These are phyloP conservation scores for Ianthella basta DNA, from an alignment of 37 sponge, comb jelly and placozoan genomes.

Conservation along the genomic window DNA sequence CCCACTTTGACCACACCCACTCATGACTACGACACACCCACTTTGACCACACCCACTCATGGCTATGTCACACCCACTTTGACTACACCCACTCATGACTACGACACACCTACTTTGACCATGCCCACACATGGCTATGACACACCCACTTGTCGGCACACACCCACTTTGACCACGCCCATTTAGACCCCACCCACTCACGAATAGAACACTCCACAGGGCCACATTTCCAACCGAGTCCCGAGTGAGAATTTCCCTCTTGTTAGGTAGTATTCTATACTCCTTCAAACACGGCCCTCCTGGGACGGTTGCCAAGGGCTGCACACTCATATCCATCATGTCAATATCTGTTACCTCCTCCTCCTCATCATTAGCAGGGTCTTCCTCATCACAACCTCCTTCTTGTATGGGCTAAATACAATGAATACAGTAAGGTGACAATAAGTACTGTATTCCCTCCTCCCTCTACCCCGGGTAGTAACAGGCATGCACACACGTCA, in stretches of 20 bases:
- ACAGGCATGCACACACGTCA: neutral
- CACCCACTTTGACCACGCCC: too few species aligned
- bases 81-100: too few species aligned
- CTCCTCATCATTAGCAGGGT: constrained; percentile 45
- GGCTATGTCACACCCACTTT: too few species aligned
- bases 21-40: too few species aligned
- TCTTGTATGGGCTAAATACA: neutral
- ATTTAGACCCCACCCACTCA: constrained; percentile 25
- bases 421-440: too few species aligned
- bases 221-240: constrained; percentile 64
- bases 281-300: constrained; percentile 75
- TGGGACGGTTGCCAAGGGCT: constrained; percentile 54
- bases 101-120: too few species aligned
- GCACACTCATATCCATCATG: constrained; percentile 18
- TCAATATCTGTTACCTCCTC: constrained; percentile 26
- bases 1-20: too few species aligned
- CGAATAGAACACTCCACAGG: constrained; percentile 84
- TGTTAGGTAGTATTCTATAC: constrained; percentile 61
- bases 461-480: neutral
- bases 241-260: constrained; percentile 82
- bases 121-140: too few species aligned
- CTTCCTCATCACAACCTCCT: constrained; percentile 1
- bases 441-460: constrained; percentile 5
- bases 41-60: too few species aligned
- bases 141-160: too few species aligned